phyloP scores from a whole-genome alignment of 2,113 vertebrate genomes.

The Gymnobelideus leadbeateri region DNA sequence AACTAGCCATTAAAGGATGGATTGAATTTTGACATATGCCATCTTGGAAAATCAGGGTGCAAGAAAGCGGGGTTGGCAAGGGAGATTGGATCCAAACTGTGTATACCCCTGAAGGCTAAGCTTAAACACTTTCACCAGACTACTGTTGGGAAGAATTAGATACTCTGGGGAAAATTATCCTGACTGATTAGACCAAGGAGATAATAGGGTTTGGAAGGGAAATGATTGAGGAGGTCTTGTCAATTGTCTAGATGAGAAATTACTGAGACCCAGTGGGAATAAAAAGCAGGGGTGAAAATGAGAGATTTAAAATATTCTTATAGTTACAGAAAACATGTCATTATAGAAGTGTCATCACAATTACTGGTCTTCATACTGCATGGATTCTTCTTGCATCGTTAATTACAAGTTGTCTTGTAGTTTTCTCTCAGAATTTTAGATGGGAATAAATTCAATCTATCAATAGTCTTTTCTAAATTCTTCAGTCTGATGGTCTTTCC shows the following conservation, averaged over 20 bases:
- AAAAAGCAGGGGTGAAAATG: not conserved
- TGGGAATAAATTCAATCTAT: not conserved
- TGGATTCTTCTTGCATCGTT: not conserved
- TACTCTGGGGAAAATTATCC: not conserved
- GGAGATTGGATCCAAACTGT: not conserved
- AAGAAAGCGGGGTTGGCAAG: not conserved
- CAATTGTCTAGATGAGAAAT: not conserved
- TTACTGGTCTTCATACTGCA: not conserved
- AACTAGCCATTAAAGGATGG: not conserved
- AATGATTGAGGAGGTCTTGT: not conserved
- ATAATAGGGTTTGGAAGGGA: not conserved
- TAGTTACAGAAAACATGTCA: not conserved
- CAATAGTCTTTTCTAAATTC: not conserved
- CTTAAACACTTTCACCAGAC: not conserved
- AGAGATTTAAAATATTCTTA: not conserved
- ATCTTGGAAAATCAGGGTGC: not conserved
- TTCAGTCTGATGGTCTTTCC: not conserved
- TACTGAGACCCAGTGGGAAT: not conserved
- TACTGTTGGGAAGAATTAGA: not conserved
- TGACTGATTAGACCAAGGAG: not conserved
- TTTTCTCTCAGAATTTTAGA: not conserved
- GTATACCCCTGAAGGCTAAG: not conserved
- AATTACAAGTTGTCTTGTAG: not conserved
- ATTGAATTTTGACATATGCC: not conserved
- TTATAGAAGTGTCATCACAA: not conserved